Percentiles rank a stretch among this genome's conserved stretches.
Conservation (phyloP, 2,113 vertebrate species). For the Otocyon megalotis region DNA sequence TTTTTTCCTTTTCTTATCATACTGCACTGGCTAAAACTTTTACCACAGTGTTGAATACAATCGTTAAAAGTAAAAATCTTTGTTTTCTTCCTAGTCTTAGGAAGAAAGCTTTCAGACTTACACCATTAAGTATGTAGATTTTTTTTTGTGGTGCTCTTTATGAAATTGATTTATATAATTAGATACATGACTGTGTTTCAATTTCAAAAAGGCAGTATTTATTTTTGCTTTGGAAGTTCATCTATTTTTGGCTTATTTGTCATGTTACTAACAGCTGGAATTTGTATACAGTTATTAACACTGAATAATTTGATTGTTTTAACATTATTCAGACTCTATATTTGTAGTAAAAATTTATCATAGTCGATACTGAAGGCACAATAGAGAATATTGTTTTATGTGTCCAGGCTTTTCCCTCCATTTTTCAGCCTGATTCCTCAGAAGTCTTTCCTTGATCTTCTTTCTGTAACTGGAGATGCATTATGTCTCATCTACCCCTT, state of each 20-base stretch:
- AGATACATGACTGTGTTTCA: slow-evolving; percentile 12
- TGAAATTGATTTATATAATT: slow-evolving; percentile 24
- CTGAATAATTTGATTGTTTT: not conserved
- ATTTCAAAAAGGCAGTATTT: not conserved
- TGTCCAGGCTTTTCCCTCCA: not conserved
- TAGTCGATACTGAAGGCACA: not conserved
- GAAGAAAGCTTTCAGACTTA: not conserved
- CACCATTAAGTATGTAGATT: not conserved
- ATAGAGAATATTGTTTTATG: not conserved
- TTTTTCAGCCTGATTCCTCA: not conserved
- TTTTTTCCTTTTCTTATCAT: slow-evolving; percentile 10
- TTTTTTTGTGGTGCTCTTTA: not conserved
- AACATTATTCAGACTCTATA: not conserved
- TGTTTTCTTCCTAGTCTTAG: not conserved
- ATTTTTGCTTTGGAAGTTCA: slow-evolving; percentile 26
- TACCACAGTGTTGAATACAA: not conserved
- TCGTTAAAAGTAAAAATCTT: not conserved
- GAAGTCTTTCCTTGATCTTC: not conserved
- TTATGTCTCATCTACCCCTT: not conserved
- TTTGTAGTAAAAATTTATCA: not conserved
- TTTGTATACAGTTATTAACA: not conserved
- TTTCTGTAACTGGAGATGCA: not conserved
- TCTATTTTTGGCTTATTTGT: not conserved
- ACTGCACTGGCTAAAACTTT: not conserved
- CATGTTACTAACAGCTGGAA: not conserved